Evolutionary conservation across 2,797 vertebrate species (phyloP), one percentile per base, ranked within the genome.

Genomic region (Buceros bicornis): DNA sequence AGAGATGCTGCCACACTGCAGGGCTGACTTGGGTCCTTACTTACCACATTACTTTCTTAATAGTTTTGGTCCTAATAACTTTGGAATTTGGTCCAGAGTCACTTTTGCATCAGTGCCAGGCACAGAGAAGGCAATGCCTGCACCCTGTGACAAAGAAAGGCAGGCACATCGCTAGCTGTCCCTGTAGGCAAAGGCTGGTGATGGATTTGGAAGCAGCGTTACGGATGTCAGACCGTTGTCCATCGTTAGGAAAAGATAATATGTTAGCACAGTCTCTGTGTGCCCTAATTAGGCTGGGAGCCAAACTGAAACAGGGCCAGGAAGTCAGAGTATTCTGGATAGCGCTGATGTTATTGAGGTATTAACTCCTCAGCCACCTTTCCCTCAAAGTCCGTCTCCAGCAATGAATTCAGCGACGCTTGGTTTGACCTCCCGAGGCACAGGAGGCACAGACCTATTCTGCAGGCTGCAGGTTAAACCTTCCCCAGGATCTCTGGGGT

Each of bases 251-350:
- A 50, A 20, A 66, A 77, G 71, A 82, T 11, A 21, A 71, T 35
- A 56, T 17, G 40, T 19, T 79, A 80, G 93, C 45, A 35, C 9
- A 65, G 82, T 29, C 82, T 65, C 71, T 24, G 73, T 42, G 62
- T 89, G 81, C 86, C 78, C 87, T 87, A 67, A 16, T 6, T 77
- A 90, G 90, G 89, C 95, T 94, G 81, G 74, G 18, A 87, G 81
- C 31, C 95, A 92, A 74, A 35, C 48, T 35, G 64, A 93, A 57
- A 12, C 8, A 16, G 61, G 51, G 85, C 76, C 91, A 78, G 86
- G 77, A 64, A 70, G 66, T 56, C 2, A 2, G 45, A 80, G 71
- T 45, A 61, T 24, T 90, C 6, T 43, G 76, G 88, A 43, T 6
- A 80, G 74, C 15, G 5, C 37, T 16, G 73, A 35, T 69, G 47